Percentiles rank a stretch among this genome's conserved stretches.
phyloP scores from a whole-genome alignment of 2,113 vertebrate species.

The Ptychochromis oligacanthus region DNA sequence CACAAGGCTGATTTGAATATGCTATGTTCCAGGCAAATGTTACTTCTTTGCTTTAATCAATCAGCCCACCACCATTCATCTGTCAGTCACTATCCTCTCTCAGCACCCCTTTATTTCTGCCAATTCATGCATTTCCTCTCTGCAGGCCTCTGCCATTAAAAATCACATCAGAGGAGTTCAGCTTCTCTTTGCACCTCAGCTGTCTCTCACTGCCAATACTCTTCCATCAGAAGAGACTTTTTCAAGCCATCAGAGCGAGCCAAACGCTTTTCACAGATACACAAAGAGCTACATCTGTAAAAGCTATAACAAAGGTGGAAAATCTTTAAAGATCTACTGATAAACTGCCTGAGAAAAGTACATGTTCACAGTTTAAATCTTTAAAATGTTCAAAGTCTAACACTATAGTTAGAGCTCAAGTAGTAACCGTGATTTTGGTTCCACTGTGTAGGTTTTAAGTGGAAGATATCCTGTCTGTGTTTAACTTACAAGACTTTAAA shows the following conservation, averaged over 20 bases:
- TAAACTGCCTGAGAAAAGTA: neutral
- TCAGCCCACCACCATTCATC: neutral
- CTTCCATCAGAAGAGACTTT: constrained; percentile 8
- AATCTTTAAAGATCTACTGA: constrained; percentile 6
- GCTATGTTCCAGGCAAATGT: neutral
- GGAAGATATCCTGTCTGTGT: neutral
- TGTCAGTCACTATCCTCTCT: constrained; percentile 5
- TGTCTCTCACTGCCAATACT: constrained; percentile 5
- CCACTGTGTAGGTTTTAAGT: neutral
- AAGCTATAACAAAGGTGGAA: neutral
- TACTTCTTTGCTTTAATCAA: neutral
- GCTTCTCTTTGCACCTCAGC: neutral
- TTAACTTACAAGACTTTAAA: neutral
- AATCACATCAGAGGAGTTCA: neutral
- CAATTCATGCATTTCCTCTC: neutral
- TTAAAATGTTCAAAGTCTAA: neutral
- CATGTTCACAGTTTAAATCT: neutral
- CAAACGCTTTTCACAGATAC: constrained; percentile 11
- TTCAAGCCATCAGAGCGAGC: neutral
- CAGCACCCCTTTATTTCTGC: neutral
- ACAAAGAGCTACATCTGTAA: neutral
- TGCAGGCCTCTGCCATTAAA: neutral
- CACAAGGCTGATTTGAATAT: neutral
- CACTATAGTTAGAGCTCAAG: neutral
- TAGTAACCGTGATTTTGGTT: neutral